Evolutionary conservation across 2,113 vertebrate genomes (phyloP).

Genomic region (Sigmodon hispidus): DNA sequence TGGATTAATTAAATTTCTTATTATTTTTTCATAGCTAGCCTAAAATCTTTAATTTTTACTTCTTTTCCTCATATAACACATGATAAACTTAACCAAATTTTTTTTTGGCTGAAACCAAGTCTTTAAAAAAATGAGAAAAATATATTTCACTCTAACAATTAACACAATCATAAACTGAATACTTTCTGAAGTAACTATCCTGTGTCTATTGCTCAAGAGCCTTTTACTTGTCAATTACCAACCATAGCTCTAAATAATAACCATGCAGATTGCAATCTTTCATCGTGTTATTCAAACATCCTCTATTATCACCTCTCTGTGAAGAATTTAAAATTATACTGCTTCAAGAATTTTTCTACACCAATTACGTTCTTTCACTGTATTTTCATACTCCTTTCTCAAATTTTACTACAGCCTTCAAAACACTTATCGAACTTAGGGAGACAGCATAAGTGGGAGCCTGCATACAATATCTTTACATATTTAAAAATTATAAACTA

Average conservation of each 20-base stretch:
- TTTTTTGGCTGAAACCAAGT: neutral
- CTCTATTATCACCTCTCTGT: neutral
- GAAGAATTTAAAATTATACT: neutral
- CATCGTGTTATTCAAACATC: neutral
- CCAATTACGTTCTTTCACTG: neutral
- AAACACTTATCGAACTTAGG: neutral
- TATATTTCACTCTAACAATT: neutral
- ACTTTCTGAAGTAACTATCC: neutral
- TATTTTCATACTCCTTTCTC: neutral
- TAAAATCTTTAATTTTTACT: constrained; percentile 46
- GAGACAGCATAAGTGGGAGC: neutral
- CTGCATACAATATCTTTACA: neutral
- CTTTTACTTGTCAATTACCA: neutral
- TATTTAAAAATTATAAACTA: neutral
- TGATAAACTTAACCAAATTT: neutral
- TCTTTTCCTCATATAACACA: neutral
- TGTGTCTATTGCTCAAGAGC: neutral
- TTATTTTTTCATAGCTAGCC: neutral
- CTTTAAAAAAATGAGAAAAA: constrained; percentile 23
- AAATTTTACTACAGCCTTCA: neutral
- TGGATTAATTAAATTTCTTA: neutral
- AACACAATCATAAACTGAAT: neutral
- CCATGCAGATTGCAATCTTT: neutral
- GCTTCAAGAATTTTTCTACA: neutral
- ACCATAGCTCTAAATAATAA: neutral